Base-by-base conservation (phyloP, 2,888 invertebrate species). In the Apotomis turbidana region DNA sequence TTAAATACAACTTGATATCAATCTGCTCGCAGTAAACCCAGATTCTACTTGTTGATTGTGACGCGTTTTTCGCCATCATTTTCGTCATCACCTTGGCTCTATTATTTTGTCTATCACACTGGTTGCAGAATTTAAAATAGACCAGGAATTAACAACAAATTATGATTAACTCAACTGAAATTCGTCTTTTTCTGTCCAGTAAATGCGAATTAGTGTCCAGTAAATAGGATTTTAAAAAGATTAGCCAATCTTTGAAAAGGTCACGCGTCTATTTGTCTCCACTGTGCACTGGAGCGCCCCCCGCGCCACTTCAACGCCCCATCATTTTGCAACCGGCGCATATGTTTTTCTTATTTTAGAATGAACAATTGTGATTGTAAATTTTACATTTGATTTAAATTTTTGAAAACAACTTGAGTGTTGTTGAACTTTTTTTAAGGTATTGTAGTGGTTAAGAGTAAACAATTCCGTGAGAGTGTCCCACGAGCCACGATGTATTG, bases 291-390 rank as follows among this genome's bases (percentile, higher is more conserved):
- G 83, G 86, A 91, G 89, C 86, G 84, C 80, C 85, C 64, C 51
- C 38, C 82, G 60, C 67, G 64, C 27, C 67, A 74, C 73, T 73
- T 59, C 51, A 69, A 70, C 78, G 82, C 87, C 88, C 84, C 83
- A 85, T 77, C 73, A 71, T 76, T 79, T 80, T 81, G 78, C 77
- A 74, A 74, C 79, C 76, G 74, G 77, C 79, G 84, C 88, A 88
- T 89, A 88, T 90, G 90, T 89, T 90, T 87, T 85, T 78, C 63
- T 68, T 82, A 81, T 83, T 84, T 82, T 83, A 81, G 85, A 87
- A 81, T 80, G 79, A 84, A 89, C 87, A 90, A 86, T 86, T 74
- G 76, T 68, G 75, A 78, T 77, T 76, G 79, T 78, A 78, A 77
- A 81, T 78, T 63, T 69, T 73, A 78, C 77, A 79, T 83, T 78